Evolutionary conservation across 2,888 invertebrate genomes (phyloP), one percentile per base, ranked within the genome.

Genomic region (Globia sparganii): DNA sequence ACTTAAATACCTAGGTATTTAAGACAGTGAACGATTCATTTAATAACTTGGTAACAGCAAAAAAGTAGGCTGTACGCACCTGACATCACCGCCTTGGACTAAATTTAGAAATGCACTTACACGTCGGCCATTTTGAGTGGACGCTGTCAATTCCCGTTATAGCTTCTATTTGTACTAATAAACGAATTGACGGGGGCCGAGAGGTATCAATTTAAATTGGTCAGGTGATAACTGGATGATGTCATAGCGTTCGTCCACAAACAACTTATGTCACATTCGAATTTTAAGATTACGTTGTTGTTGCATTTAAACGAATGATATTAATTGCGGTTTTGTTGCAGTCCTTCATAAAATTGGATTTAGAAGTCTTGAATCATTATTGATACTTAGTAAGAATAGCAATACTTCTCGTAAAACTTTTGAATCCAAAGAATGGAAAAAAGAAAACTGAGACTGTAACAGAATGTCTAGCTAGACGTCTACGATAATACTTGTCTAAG

Each of bases 71-170:
- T 80, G 18, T 58, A 64, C 46, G 43, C 84, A 91, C 87, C 88
- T 95, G 93, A 95, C 94, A 94, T 95, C 94, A 95, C 88, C 88
- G 89, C 91, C 91, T 92, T 89, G 90, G 68, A 86, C 92, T 95
- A 95, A 93, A 93, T 94, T 91, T 96, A 95, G 95, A 93, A 93
- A 92, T 95, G 95, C 95, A 95, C 89, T 88, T 91, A 92, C 85
- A 87, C 73, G 46, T 46, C 85, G 69, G 83, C 92, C 91, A 91
- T 82, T 86, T 83, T 85, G 82, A 37, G 25, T 46, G 87, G 94
- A 91, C 85, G 92, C 89, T 87, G 79, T 75, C 83, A 80, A 86
- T 82, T 90, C 86, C 91, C 88, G 91, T 91, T 91, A 91, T 86
- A 86, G 85, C 78, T 84, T 87, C 77, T 83, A 84, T 83, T 79